Percentiles rank a stretch among this genome's conserved stretches.
Evolutionary conservation across 2,888 invertebrate species (phyloP).

Genomic region (Drosophila meridiana): DNA sequence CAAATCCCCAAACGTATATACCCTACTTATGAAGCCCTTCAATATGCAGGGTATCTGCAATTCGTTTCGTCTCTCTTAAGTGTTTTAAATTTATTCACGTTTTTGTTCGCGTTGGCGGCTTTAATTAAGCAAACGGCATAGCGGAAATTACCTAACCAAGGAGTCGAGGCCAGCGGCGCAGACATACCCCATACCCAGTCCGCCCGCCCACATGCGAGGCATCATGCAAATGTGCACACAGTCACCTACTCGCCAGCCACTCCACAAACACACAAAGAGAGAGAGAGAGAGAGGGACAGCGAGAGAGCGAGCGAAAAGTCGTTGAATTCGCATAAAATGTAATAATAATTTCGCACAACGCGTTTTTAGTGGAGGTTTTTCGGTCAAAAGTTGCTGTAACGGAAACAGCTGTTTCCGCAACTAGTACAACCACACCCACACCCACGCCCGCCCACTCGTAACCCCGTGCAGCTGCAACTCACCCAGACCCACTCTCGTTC

Average conservation of each 20-base stretch:
- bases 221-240: conserved; percentile 31
- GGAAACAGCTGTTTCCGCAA: conserved; percentile 76
- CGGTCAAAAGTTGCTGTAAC: conserved; percentile 57
- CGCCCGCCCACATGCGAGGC: conserved; percentile 19
- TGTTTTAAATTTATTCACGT: conserved; percentile 53
- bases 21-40: neutral
- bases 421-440: conserved; percentile 2
- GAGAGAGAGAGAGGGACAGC: neutral
- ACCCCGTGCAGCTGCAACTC: conserved; percentile 9
- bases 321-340: conserved; percentile 79
- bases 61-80: conserved; percentile 29
- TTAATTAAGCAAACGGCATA: conserved; percentile 63
- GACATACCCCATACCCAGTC: neutral
- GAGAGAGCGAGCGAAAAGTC: conserved; percentile 33
- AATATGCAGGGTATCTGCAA: conserved; percentile 14
- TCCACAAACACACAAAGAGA: conserved; percentile 6
- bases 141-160: conserved; percentile 48
- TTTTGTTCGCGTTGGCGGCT: conserved; percentile 36
- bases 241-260: neutral
- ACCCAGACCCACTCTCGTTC: neutral
- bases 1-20: no score
- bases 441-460: neutral
- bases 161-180: conserved; percentile 23
- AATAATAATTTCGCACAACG: conserved; percentile 69
- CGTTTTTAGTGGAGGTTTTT: conserved; percentile 28